Evolutionary conservation across 2,888 invertebrate genomes (phyloP).

Genomic region (Apeira syringaria): DNA sequence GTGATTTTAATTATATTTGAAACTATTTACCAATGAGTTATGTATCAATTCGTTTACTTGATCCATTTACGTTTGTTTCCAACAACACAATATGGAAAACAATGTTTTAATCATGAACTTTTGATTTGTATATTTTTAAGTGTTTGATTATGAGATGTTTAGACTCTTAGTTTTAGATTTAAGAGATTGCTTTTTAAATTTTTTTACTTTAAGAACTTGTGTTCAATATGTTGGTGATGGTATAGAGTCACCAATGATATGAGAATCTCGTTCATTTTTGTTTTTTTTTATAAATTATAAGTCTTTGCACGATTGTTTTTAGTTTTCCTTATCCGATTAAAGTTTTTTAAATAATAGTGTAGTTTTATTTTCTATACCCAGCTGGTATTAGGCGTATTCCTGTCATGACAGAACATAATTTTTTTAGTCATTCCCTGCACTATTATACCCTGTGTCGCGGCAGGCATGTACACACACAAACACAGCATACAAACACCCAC

Average conservation of each 20-base stretch:
- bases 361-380: conserved; percentile 29
- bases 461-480: no score
- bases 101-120: conserved; percentile 80
- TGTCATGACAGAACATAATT: no score
- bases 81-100: conserved; percentile 25
- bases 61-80: conserved; percentile 24
- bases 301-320: conserved; percentile 64
- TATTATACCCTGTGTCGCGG: no score
- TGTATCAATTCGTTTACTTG: conserved; percentile 63
- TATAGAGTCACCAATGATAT: conserved; percentile 5
- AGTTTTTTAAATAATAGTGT: conserved; percentile 38
- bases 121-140: conserved; percentile 73
- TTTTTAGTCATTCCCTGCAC: no score
- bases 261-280: conserved; percentile 37
- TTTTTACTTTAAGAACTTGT: conserved; percentile 32
- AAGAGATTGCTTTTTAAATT: conserved; percentile 33
- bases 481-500: no score
- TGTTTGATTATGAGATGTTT: conserved; percentile 69
- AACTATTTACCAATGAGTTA: conserved; percentile 54
- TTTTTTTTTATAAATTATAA: no score
- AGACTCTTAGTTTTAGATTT: conserved; percentile 54
- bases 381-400: no score
- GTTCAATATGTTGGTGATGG: conserved; percentile 1
- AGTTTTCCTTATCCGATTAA: conserved; percentile 70
- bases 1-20: background rate